phyloP scores from a whole-genome alignment of 1,140 invertebrate genomes.

The Acromyrmex charruanus region DNA sequence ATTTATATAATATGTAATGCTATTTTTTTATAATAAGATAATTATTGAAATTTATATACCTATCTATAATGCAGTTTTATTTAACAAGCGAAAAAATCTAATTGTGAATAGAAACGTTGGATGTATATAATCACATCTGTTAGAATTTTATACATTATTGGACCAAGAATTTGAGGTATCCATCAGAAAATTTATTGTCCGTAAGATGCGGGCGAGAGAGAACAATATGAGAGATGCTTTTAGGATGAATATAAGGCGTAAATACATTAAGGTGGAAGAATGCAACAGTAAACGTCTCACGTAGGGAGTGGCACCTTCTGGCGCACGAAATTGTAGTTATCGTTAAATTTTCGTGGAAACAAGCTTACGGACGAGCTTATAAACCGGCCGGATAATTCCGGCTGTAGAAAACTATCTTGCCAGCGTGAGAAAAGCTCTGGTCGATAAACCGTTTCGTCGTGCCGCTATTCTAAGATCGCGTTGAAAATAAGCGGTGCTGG shows the following conservation, averaged over 20 bases:
- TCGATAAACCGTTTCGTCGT: conserved; percentile 66
- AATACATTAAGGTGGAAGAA: not conserved
- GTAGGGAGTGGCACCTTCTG: conserved; percentile 55
- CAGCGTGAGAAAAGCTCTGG: conserved; percentile 74
- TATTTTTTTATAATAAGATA: not conserved
- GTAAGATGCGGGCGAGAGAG: not conserved
- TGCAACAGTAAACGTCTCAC: not conserved
- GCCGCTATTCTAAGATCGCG: conserved; percentile 68
- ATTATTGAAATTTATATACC: not conserved
- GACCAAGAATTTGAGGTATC: conserved; percentile 32
- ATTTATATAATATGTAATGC: no score
- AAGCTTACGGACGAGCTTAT: conserved; percentile 38
- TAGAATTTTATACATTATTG: not conserved
- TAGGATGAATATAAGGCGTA: conserved; percentile 16
- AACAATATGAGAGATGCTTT: conserved; percentile 19
- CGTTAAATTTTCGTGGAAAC: conserved; percentile 38
- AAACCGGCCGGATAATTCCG: conserved; percentile 64
- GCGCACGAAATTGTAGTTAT: conserved; percentile 67
- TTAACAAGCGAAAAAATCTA: not conserved
- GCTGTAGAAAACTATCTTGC: conserved; percentile 70
- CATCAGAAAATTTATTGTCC: conserved; percentile 44
- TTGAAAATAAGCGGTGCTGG: conserved; percentile 71
- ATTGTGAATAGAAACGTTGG: conserved; percentile 14
- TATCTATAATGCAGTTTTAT: not conserved
- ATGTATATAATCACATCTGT: not conserved